Conservation (phyloP, 2,113 vertebrate species). For the Dissostichus mawsoni region DNA sequence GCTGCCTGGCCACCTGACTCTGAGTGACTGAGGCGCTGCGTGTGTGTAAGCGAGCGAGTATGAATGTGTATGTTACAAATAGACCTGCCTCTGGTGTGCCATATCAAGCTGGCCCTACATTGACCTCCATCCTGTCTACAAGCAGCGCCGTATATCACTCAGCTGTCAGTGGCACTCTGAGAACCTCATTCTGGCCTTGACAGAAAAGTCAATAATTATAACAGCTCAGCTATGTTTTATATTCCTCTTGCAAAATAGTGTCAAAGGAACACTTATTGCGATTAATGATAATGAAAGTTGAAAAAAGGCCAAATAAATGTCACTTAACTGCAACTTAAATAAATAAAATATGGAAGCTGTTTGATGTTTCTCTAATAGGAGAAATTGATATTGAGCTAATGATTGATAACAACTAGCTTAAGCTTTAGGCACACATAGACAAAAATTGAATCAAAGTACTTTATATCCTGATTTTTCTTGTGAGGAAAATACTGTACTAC, state of each 20-base stretch:
- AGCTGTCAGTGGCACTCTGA: conserved; percentile 71
- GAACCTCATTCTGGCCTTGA: conserved; percentile 49
- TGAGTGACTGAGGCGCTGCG: conserved; percentile 51
- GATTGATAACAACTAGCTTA: background rate
- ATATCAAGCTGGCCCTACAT: conserved; percentile 74
- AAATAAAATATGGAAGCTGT: conserved; percentile 15
- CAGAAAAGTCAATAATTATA: conserved; percentile 63
- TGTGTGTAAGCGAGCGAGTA: conserved; percentile 56
- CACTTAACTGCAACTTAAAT: background rate
- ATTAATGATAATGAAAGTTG: conserved; percentile 9
- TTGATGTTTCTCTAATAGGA: conserved; percentile 1
- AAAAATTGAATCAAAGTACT: background rate
- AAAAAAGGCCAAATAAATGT: conserved; percentile 12
- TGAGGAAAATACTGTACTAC: background rate
- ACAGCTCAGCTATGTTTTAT: conserved; percentile 30
- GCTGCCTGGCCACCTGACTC: conserved; percentile 80
- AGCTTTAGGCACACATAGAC: background rate
- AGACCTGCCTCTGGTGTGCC: conserved; percentile 77
- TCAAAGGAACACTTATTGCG: conserved; percentile 2
- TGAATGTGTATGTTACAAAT: conserved; percentile 79
- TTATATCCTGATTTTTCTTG: too few species aligned
- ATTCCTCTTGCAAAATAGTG: conserved; percentile 8
- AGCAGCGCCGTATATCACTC: conserved; percentile 67
- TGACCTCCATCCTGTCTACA: conserved; percentile 77
- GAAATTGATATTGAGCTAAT: conserved; percentile 10